Percentiles rank a stretch among this genome's conserved stretches.
phyloP scores from a whole-genome alignment of 2,888 invertebrate species.

The Endotricha flammealis region DNA sequence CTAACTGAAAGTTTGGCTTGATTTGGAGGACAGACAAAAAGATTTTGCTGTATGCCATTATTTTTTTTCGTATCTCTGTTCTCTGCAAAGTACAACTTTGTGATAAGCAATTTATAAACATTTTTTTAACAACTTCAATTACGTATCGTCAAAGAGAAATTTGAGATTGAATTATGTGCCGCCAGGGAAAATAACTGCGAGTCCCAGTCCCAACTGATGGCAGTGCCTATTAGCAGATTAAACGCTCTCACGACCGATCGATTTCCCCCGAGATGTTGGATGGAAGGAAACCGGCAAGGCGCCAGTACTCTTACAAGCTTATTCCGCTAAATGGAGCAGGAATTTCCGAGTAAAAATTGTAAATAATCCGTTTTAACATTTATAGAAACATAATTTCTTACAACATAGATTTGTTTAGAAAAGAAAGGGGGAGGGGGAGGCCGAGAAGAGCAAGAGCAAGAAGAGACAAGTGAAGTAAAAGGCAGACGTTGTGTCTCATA shows the following conservation, averaged over 20 bases:
- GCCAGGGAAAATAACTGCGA: background rate
- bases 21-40: too few species aligned
- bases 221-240: slow-evolving; percentile 36
- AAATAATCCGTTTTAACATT: too few species aligned
- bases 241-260: slow-evolving; percentile 30
- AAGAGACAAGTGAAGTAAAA: too few species aligned
- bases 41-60: too few species aligned
- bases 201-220: slow-evolving; percentile 8
- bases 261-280: slow-evolving; percentile 44
- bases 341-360: slow-evolving; percentile 9
- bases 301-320: slow-evolving; percentile 29
- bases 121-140: background rate
- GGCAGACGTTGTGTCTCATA: too few species aligned
- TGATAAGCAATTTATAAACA: background rate
- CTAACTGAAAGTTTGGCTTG: too few species aligned
- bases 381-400: too few species aligned
- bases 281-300: slow-evolving; percentile 34
- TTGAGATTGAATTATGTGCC: background rate
- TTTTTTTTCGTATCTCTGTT: too few species aligned
- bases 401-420: too few species aligned
- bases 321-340: slow-evolving; percentile 10
- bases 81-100: too few species aligned
- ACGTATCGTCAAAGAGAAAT: background rate
- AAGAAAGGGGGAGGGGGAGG: too few species aligned
- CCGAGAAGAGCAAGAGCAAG: too few species aligned